These are phyloP conservation scores for Pangasius macronema DNA, from an alignment of 2,797 vertebrate genomes.

Conservation along the genomic window DNA sequence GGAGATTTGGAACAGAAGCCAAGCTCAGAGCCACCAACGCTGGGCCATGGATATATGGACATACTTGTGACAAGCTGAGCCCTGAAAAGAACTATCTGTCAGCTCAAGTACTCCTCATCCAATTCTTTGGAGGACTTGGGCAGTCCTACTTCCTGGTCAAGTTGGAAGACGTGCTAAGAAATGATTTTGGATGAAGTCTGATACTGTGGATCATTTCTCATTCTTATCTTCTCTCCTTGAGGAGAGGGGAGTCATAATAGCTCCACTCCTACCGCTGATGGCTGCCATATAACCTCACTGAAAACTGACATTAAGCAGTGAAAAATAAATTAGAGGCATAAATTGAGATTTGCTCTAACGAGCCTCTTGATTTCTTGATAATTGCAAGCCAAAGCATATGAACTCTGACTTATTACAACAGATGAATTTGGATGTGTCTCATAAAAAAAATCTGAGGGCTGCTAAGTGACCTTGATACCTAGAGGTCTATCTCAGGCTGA, in stretches of 20 bases:
- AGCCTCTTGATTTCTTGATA: constrained; percentile 38
- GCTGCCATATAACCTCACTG: constrained; percentile 29
- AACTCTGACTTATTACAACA: constrained; percentile 12
- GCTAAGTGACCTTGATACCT: constrained; percentile 61
- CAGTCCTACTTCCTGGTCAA: not conserved
- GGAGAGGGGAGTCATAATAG: constrained; percentile 50
- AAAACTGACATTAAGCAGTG: constrained; percentile 49
- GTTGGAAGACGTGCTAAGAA: not conserved
- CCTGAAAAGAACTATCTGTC: constrained; percentile 5
- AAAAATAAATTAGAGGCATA: constrained; percentile 44
- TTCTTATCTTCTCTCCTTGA: constrained; percentile 50
- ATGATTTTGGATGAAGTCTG: constrained; percentile 14
- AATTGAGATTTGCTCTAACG: constrained; percentile 33
- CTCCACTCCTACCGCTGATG: constrained; percentile 39
- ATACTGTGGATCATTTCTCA: constrained; percentile 30
- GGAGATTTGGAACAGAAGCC: constrained; percentile 66
- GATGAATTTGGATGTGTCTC: constrained; percentile 25
- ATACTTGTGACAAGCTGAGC: constrained; percentile 61
- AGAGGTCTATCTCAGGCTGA: constrained; percentile 60
- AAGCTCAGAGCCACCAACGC: constrained; percentile 65
- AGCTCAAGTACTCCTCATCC: not conserved
- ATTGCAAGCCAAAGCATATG: constrained; percentile 20
- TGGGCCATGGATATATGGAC: constrained; percentile 63
- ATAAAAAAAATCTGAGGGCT: constrained; percentile 38
- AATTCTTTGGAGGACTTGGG: not conserved